These are phyloP conservation scores for Tubiluchus corallicola DNA, from an alignment of 2,888 invertebrate species.

Conservation along the genomic window DNA sequence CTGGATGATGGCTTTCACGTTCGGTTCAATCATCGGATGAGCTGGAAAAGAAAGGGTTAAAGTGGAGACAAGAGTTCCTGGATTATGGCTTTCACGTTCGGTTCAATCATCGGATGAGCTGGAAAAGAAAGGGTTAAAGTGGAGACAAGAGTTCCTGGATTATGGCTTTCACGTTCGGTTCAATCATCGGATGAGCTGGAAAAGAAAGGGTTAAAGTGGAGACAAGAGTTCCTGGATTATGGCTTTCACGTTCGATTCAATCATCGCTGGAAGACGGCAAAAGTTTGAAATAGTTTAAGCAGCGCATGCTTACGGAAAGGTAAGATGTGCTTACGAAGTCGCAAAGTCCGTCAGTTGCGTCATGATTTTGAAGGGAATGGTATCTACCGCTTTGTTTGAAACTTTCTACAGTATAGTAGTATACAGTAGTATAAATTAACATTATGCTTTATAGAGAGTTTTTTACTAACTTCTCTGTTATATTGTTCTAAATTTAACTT, in stretches of 20 bases:
- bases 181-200: conserved; percentile 33
- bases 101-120: conserved; percentile 34
- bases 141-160: conserved; percentile 46
- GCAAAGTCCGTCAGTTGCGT: no score
- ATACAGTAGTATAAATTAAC: no score
- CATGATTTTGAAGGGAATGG: no score
- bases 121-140: conserved; percentile 13
- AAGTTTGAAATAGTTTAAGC: no score
- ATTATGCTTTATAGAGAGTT: no score
- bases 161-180: conserved; percentile 28
- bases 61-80: conserved; percentile 45
- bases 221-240: conserved; percentile 47
- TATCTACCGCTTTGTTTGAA: no score
- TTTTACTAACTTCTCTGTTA: no score
- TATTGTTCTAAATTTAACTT: no score
- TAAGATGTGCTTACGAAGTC: no score
- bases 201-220: conserved; percentile 10
- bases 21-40: conserved; percentile 26
- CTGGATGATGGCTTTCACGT: conserved; percentile 31
- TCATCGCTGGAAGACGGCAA: no score
- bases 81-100: conserved; percentile 27
- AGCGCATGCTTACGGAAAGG: no score
- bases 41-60: conserved; percentile 30
- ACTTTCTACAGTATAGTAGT: no score
- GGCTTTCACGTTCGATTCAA: conserved; percentile 27